A percentile compares a stretch with the other conserved stretches of the same genome.
phyloP scores from a whole-genome alignment of 2,888 invertebrate species.

The Parascotia fuliginaria region DNA sequence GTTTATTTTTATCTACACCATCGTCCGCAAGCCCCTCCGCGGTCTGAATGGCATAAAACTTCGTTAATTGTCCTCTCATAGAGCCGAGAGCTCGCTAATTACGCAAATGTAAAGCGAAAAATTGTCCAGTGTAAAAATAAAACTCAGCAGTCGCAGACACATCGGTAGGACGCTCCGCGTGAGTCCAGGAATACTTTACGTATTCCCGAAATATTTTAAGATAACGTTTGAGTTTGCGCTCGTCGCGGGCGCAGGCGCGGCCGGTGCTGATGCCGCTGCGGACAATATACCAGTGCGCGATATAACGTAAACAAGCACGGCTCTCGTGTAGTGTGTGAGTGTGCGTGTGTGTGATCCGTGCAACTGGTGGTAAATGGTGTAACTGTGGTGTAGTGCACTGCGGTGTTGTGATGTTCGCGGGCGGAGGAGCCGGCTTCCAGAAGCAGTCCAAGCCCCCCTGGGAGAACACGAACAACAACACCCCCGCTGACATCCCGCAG shows the following conservation, averaged over 20 bases:
- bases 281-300: slow-evolving; percentile 31
- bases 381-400: slow-evolving; percentile 9
- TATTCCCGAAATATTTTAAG: slow-evolving; percentile 53
- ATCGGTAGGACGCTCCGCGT: slow-evolving; percentile 39
- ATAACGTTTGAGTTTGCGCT: slow-evolving; percentile 42
- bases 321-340: slow-evolving; percentile 4
- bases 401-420: slow-evolving; percentile 67
- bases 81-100: slow-evolving; percentile 40
- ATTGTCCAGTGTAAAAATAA: slow-evolving; percentile 56
- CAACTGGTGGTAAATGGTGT: slow-evolving; percentile 1
- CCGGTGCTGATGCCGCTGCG: slow-evolving; percentile 17
- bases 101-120: slow-evolving; percentile 50
- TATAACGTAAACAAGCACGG: slow-evolving; percentile 26
- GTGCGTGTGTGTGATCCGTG: slow-evolving; percentile 7
- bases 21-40: slow-evolving; percentile 3
- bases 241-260: slow-evolving; percentile 14
- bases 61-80: slow-evolving; percentile 31
- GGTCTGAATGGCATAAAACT: slow-evolving; percentile 14
- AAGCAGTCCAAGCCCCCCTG: slow-evolving; percentile 78
- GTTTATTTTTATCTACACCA: slow-evolving; percentile 21
- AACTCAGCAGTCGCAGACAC: slow-evolving; percentile 53
- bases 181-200: slow-evolving; percentile 51
- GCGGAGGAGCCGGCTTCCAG: slow-evolving; percentile 77
- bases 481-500: slow-evolving; percentile 58
- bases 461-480: slow-evolving; percentile 60